Conservation (phyloP, 2,113 vertebrate species). For the Triplophysa rosa region DNA sequence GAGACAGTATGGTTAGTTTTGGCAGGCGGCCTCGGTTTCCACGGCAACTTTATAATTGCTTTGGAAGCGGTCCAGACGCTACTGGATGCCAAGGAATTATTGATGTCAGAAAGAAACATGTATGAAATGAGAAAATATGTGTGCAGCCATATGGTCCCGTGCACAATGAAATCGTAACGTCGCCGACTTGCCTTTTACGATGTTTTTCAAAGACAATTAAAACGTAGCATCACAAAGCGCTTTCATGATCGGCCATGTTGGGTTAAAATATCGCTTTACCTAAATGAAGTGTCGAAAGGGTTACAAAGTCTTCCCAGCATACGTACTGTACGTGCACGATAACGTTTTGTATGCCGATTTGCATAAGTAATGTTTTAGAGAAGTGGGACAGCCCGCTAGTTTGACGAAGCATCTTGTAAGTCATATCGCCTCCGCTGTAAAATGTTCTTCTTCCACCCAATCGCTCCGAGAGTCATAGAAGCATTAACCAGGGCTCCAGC, state of each 20-base stretch:
- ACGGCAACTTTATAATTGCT: constrained; percentile 98
- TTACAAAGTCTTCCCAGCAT: neutral
- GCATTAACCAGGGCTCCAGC: constrained; percentile 64
- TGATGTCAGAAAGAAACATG: constrained; percentile 90
- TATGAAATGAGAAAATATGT: constrained; percentile 82
- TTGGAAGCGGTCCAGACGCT: constrained; percentile 86
- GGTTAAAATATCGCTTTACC: constrained; percentile 7
- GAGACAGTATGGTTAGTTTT: constrained; percentile 86
- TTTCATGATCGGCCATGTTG: constrained; percentile 5
- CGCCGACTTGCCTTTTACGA: constrained; percentile 60
- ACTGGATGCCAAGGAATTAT: constrained; percentile 87
- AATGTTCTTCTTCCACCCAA: constrained; percentile 21
- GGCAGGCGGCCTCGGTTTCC: constrained; percentile 87
- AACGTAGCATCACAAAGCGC: constrained; percentile 35
- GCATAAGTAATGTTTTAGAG: constrained; percentile 28
- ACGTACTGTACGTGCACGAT: neutral
- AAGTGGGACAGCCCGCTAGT: constrained; percentile 30
- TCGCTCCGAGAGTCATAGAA: constrained; percentile 57
- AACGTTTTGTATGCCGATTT: neutral
- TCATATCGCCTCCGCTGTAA: constrained; percentile 24
- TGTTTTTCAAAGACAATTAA: constrained; percentile 60
- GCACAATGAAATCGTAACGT: constrained; percentile 68
- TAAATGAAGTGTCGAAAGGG: constrained; percentile 1
- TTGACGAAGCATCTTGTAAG: constrained; percentile 39
- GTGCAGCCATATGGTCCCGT: constrained; percentile 76